Conservation (phyloP, 2,797 vertebrate species). For the Euthynnus affinis region DNA sequence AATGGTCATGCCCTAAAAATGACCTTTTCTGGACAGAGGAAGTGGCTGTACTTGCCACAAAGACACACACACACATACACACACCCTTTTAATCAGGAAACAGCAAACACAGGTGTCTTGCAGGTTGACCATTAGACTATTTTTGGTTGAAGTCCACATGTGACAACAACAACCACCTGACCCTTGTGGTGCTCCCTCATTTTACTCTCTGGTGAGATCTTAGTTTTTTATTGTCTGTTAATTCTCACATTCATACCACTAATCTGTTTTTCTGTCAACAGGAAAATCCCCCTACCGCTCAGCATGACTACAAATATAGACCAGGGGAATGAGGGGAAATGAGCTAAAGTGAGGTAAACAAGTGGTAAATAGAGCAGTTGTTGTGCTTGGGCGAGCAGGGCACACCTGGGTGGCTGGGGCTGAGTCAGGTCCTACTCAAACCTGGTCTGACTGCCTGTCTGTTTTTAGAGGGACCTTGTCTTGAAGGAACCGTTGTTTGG, state of each 20-base stretch:
- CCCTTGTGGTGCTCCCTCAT: slow-evolving; percentile 6
- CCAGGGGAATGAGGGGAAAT: slow-evolving; percentile 60
- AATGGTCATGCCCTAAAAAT: slow-evolving; percentile 28
- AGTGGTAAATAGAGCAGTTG: slow-evolving; percentile 59
- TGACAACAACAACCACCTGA: slow-evolving; percentile 15
- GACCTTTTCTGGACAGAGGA: slow-evolving; percentile 40
- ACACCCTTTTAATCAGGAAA: slow-evolving; percentile 9
- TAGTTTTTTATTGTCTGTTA: slow-evolving; percentile 31
- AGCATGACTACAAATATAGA: slow-evolving; percentile 60
- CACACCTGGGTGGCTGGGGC: slow-evolving; percentile 71
- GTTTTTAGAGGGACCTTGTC: slow-evolving; percentile 48
- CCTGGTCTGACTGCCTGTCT: slow-evolving; percentile 53
- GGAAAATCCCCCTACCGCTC: slow-evolving; percentile 65
- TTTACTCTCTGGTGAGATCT: not conserved
- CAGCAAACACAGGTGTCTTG: slow-evolving; percentile 43
- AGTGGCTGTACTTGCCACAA: slow-evolving; percentile 6
- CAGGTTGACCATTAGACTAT: slow-evolving; percentile 8
- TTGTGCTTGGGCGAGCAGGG: slow-evolving; percentile 51
- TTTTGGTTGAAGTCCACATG: slow-evolving; percentile 26
- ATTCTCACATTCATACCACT: slow-evolving; percentile 44
- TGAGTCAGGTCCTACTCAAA: slow-evolving; percentile 64
- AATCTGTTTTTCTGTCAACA: slow-evolving; percentile 61
- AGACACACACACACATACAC: slow-evolving; percentile 5
- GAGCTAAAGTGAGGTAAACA: slow-evolving; percentile 74
- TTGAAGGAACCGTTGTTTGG: slow-evolving; percentile 73